Percentiles rank a stretch among this genome's conserved stretches.
Conservation (phyloP, 2,888 invertebrate genomes). For the Oscheius onirici region DNA sequence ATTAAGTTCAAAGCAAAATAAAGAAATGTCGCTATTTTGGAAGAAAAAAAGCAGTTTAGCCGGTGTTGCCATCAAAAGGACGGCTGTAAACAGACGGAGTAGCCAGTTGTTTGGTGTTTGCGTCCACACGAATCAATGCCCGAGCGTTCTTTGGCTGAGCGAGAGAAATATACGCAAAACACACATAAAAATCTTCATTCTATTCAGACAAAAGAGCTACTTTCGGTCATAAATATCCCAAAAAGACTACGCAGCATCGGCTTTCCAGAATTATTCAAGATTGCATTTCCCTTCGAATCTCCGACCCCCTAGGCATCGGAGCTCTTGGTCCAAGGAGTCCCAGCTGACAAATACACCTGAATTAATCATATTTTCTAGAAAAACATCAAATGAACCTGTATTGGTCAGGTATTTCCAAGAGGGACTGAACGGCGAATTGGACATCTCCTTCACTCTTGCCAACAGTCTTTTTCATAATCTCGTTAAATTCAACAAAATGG, state of each 20-base stretch:
- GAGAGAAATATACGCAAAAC: neutral
- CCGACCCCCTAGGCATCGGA: conserved; percentile 46
- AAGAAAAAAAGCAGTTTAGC: neutral
- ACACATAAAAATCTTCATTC: conserved; percentile 14
- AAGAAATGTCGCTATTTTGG: neutral
- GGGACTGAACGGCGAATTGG: conserved; percentile 73
- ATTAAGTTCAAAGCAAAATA: too few relatives aligned
- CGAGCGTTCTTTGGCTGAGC: neutral
- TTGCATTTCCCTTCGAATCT: conserved; percentile 45
- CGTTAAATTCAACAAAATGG: conserved; percentile 75
- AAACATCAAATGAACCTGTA: conserved; percentile 57
- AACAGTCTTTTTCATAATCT: conserved; percentile 50
- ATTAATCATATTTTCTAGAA: neutral
- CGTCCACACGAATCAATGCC: conserved; percentile 8
- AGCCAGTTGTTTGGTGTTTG: conserved; percentile 7
- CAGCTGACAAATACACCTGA: conserved; percentile 56
- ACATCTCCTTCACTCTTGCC: conserved; percentile 47
- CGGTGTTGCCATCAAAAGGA: conserved; percentile 1
- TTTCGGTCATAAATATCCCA: neutral
- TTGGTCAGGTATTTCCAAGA: conserved; percentile 76
- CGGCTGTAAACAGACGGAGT: conserved; percentile 17
- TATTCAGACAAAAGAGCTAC: neutral
- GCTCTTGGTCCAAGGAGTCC: conserved; percentile 51
- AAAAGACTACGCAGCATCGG: neutral
- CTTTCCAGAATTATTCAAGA: too few relatives aligned